A percentile compares a stretch with the other conserved stretches of the same genome.
These are phyloP conservation scores for Amblyjoppa proteus DNA, from an alignment of 2,888 invertebrate genomes.

Conservation along the genomic window DNA sequence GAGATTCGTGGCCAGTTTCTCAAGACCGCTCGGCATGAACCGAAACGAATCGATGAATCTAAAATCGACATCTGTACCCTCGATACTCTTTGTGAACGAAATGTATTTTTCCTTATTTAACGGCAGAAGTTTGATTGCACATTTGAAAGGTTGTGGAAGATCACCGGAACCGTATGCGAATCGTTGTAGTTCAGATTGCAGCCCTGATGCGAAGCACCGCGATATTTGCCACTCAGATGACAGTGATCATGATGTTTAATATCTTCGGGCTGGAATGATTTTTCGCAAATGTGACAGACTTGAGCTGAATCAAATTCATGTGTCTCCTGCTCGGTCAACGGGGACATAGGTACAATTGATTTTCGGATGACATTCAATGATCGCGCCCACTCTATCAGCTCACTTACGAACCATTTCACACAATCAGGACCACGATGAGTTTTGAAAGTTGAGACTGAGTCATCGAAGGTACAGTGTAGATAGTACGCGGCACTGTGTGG, in stretches of 20 bases:
- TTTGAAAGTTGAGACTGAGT: conserved; percentile 21
- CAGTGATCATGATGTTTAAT: conserved; percentile 56
- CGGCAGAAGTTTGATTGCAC: too few species aligned
- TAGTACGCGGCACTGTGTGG: conserved; percentile 26
- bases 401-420: conserved; percentile 37
- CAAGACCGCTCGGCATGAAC: conserved; percentile 49
- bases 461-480: conserved; percentile 22
- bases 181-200: neutral
- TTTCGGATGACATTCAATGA: neutral
- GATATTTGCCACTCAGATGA: conserved; percentile 45
- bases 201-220: too few species aligned
- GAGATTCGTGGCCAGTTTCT: conserved; percentile 38
- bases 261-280: conserved; percentile 9
- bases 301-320: neutral
- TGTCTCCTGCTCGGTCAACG: neutral
- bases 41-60: conserved; percentile 72
- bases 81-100: conserved; percentile 73
- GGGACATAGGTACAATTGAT: neutral
- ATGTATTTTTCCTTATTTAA: conserved; percentile 72
- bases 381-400: neutral
- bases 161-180: neutral
- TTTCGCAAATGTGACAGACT: conserved; percentile 60
- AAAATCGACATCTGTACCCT: conserved; percentile 19
- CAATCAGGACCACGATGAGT: conserved; percentile 32
- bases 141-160: neutral